Evolutionary conservation across 2,797 vertebrate genomes (phyloP).

Genomic region (Uromys caudimaculatus): DNA sequence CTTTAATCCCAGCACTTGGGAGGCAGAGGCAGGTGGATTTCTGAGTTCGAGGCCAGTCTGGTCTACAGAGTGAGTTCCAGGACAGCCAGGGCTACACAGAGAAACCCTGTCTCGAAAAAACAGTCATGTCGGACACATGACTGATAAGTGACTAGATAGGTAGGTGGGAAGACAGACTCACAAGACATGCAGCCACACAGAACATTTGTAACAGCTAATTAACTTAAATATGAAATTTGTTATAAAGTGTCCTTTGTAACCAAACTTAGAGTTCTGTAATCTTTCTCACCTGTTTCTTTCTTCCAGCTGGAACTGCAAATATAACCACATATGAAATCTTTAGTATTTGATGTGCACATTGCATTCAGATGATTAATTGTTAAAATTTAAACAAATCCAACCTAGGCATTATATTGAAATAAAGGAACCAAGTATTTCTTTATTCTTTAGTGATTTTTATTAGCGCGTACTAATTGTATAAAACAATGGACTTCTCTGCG

Average conservation of each 20-base stretch:
- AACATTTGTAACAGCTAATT: not conserved
- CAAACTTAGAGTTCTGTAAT: slow-evolving; percentile 28
- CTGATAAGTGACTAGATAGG: not conserved
- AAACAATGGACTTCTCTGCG: not conserved
- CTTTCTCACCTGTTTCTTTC: slow-evolving; percentile 5
- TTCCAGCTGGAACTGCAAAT: slow-evolving; percentile 13
- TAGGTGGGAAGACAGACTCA: slow-evolving; percentile 6
- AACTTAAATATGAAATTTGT: slow-evolving; percentile 30
- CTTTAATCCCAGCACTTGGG: no score
- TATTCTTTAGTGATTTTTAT: not conserved
- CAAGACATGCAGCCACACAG: slow-evolving; percentile 9
- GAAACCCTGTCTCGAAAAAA: no score
- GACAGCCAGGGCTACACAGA: no score
- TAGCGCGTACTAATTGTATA: not conserved
- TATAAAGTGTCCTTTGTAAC: not conserved
- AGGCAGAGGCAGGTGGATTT: no score
- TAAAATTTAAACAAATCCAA: slow-evolving; percentile 17
- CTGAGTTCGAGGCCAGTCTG: no score
- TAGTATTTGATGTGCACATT: not conserved
- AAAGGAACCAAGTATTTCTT: not conserved
- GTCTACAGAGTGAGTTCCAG: no score
- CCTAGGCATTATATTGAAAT: slow-evolving; percentile 18
- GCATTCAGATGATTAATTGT: not conserved
- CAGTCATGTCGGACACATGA: not conserved
- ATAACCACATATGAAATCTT: not conserved